Percentiles rank a stretch among this genome's conserved stretches.
Conservation (phyloP, 2,888 invertebrate genomes). For the Xylophagus ater region DNA sequence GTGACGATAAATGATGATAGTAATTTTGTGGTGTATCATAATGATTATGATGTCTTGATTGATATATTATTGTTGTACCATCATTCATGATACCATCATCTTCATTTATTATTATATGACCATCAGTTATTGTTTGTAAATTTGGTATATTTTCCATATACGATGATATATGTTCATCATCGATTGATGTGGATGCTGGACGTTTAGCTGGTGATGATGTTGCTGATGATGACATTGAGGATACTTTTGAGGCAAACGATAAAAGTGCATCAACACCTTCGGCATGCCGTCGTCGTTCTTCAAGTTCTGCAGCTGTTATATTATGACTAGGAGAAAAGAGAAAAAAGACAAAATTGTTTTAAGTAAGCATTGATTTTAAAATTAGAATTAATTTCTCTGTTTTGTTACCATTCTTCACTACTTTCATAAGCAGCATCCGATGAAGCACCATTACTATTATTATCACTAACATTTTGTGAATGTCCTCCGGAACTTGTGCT, state of each 20-base stretch:
- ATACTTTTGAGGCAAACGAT: slow-evolving; percentile 56
- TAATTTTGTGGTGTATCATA: slow-evolving; percentile 7
- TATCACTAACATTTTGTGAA: slow-evolving; percentile 25
- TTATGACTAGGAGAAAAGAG: slow-evolving; percentile 26
- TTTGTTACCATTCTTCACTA: slow-evolving; percentile 43
- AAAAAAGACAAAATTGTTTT: slow-evolving; percentile 6
- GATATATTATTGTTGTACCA: slow-evolving; percentile 9
- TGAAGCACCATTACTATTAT: slow-evolving; percentile 39
- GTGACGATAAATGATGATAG: slow-evolving; percentile 15
- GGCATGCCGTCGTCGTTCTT: slow-evolving; percentile 58
- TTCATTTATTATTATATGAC: no score
- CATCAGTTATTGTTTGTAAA: background rate
- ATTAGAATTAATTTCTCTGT: slow-evolving; percentile 1
- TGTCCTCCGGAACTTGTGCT: slow-evolving; percentile 10
- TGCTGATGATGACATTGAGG: slow-evolving; percentile 23
- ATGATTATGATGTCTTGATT: slow-evolving; percentile 11
- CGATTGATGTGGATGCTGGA: slow-evolving; percentile 28
- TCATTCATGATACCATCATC: no score
- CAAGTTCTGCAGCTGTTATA: slow-evolving; percentile 43
- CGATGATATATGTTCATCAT: slow-evolving; percentile 29
- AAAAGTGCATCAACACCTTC: slow-evolving; percentile 70
- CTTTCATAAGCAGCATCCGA: slow-evolving; percentile 49
- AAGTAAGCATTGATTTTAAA: background rate
- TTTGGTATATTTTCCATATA: slow-evolving; percentile 26
- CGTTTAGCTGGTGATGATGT: slow-evolving; percentile 34